Conservation (phyloP, 2,113 vertebrate species). For the Pteropus alecto region DNA sequence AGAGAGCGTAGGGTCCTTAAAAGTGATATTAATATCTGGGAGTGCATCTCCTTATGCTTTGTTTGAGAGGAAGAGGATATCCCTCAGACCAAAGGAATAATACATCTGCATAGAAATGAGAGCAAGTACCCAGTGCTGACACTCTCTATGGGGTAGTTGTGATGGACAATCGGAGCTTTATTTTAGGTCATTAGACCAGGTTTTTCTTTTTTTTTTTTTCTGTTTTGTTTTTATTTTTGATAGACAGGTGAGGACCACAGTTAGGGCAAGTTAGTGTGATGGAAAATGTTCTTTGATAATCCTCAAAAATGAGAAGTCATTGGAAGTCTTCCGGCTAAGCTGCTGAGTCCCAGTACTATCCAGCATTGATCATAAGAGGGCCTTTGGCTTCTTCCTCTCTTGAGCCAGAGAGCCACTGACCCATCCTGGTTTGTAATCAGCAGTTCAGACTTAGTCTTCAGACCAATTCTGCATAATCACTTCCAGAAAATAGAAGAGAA, state of each 20-base stretch:
- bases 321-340: not conserved
- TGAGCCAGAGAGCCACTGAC: not conserved
- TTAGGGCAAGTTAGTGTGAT: not conserved
- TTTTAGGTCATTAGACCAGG: not conserved
- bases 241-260: not conserved
- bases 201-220: slow-evolving; percentile 3
- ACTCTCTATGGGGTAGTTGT: not conserved
- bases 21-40: not conserved
- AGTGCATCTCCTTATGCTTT: not conserved
- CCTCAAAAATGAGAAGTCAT: not conserved
- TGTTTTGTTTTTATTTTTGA: slow-evolving; percentile 17
- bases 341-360: not conserved
- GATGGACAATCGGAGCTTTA: not conserved
- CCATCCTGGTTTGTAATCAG: not conserved
- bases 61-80: not conserved
- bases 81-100: not conserved
- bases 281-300: slow-evolving; percentile 4
- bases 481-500: not conserved
- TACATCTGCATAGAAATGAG: not conserved
- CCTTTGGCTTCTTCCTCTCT: not conserved
- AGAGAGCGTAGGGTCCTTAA: not conserved
- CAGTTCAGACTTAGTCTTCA: not conserved
- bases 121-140: not conserved
- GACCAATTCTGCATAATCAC: not conserved
- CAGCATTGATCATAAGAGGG: not conserved